phyloP scores from a whole-genome alignment of 2,888 invertebrate species.

The Platycnemis pennipes region DNA sequence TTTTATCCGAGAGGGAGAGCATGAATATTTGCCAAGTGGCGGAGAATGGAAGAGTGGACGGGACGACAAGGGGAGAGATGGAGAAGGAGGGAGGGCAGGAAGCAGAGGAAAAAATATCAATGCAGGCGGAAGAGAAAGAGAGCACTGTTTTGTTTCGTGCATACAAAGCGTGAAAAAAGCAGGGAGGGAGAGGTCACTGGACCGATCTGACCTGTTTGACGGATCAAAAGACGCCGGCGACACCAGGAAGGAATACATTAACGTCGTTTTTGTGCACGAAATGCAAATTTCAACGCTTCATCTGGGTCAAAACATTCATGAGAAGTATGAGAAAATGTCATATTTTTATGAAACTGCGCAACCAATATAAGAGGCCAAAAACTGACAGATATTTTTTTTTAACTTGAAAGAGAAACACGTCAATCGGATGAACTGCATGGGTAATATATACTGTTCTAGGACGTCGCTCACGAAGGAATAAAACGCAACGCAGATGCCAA shows the following conservation, averaged over 20 bases:
- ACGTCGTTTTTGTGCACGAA: not conserved
- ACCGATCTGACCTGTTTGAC: not conserved
- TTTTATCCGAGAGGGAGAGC: not conserved
- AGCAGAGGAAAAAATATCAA: not conserved
- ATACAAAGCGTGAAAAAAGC: slow-evolving; percentile 12
- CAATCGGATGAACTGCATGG: not conserved
- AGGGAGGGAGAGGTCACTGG: slow-evolving; percentile 9
- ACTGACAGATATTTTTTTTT: not conserved
- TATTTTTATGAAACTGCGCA: not conserved
- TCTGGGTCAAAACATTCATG: not conserved
- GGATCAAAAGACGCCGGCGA: not conserved
- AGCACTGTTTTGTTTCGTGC: slow-evolving; percentile 5
- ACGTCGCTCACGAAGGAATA: not conserved
- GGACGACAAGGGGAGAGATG: not conserved
- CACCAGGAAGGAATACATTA: not conserved
- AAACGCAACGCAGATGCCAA: not conserved
- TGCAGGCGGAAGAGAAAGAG: slow-evolving; percentile 13
- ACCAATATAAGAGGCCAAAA: not conserved
- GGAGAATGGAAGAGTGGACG: not conserved
- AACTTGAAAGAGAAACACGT: not conserved
- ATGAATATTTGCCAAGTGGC: not conserved
- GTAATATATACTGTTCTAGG: not conserved
- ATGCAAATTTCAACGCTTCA: not conserved
- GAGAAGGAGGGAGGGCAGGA: not conserved
- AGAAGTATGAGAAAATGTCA: not conserved